Evolutionary conservation across 1,140 invertebrate genomes (phyloP), one percentile per base, ranked within the genome.

Genomic region (Drosophila elegans): DNA sequence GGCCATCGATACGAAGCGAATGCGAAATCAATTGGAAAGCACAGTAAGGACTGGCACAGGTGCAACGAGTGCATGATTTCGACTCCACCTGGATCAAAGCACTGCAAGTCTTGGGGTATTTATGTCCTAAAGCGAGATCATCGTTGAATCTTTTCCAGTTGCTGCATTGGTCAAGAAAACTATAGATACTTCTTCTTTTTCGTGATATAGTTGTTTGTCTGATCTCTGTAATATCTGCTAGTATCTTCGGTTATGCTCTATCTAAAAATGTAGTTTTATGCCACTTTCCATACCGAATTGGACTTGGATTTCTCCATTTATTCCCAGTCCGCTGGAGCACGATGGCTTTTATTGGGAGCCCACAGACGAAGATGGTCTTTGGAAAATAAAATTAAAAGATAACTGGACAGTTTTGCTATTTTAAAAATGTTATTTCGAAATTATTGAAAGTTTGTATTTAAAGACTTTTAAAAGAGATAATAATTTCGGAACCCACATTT

Each of bases 161-260:
- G 21, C 48, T 60, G 56, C 48, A 9, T 60, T 0, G 56, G 56
- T 0, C 56, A 60, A 36, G 56, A 10, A 0, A 60, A 60, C 56
- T 60, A 27, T 2, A 54, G 56, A 60, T 55, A 54, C 21, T 60
- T 55, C 0, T 27, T 60, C n/a, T 10, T 60, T 11, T 60, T 60
- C 6, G 0, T 60, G 9, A 12, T 27, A 12, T 62, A 61, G 10
- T 4, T 5, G 10, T 44, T 44, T 21, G 42, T 16, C 2, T 56
- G 21, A 56, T 61, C 6, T 39, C 57, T 3, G 2, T 44, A 11
- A 44, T 10, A 10, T 44, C 42, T 11, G 16, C 42, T 9, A 10
- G 3, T 3, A 44, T 46, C 21, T 25, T 46, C 12, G 25, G 25
- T 5, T 25, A 12, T 2, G 44, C 0, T 21, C 16, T 21, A 21